Evolutionary conservation across 1,140 invertebrate species (phyloP).

Genomic region (Nomia melanderi): DNA sequence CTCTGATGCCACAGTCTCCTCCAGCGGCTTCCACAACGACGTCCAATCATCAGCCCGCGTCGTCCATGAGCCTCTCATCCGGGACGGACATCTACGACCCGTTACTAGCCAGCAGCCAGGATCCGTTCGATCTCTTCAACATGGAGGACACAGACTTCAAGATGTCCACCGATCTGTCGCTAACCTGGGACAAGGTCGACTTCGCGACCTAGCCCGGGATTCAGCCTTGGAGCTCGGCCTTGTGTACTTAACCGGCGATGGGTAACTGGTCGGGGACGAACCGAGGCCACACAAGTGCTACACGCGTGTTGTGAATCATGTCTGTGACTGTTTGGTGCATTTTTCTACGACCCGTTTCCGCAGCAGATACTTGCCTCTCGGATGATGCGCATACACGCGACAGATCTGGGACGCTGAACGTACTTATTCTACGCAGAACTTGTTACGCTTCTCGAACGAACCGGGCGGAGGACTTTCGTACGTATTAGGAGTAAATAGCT

Average conservation of each 20-base stretch:
- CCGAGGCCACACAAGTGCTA: slow-evolving; percentile 7
- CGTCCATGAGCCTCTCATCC: slow-evolving; percentile 71
- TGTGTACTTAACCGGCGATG: slow-evolving; percentile 71
- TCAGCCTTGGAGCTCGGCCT: slow-evolving; percentile 49
- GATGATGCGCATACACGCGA: background rate
- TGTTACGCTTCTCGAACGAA: slow-evolving; percentile 10
- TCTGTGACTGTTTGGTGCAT: slow-evolving; percentile 45
- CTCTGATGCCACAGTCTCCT: slow-evolving; percentile 82
- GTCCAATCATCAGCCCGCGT: slow-evolving; percentile 58
- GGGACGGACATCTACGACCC: slow-evolving; percentile 83
- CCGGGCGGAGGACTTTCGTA: slow-evolving; percentile 12
- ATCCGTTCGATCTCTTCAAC: slow-evolving; percentile 87
- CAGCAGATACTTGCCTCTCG: slow-evolving; percentile 30
- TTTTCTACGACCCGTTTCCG: slow-evolving; percentile 40
- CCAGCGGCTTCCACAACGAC: slow-evolving; percentile 63
- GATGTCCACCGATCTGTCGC: slow-evolving; percentile 81
- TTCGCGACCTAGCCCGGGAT: slow-evolving; percentile 82
- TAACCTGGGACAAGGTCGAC: slow-evolving; percentile 84
- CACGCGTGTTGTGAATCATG: slow-evolving; percentile 16
- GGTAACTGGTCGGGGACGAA: slow-evolving; percentile 19
- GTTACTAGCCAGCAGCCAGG: slow-evolving; percentile 83
- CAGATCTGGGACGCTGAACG: background rate
- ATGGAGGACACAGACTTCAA: slow-evolving; percentile 87
- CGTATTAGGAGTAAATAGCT: slow-evolving; percentile 30
- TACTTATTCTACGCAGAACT: slow-evolving; percentile 47